Conservation (phyloP, 2,797 vertebrate genomes). For the Cuculus canorus region DNA sequence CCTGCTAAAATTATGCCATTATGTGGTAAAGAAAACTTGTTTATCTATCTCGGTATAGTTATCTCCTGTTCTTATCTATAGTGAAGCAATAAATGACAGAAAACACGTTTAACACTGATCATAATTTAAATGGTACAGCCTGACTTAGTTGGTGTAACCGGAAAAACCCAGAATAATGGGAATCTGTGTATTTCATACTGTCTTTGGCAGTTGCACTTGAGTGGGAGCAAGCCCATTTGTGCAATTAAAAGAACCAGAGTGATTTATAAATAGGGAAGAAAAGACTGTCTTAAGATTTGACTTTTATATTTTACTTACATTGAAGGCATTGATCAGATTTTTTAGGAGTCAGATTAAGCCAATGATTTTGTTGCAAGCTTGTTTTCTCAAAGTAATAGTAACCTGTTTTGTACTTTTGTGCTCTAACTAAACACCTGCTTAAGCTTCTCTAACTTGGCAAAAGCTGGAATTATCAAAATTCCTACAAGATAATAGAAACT, state of each 20-base stretch:
- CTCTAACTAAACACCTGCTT: constrained; percentile 62
- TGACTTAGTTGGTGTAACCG: background rate
- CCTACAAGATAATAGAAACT: background rate
- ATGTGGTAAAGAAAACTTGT: background rate
- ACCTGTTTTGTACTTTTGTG: constrained; percentile 22
- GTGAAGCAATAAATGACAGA: background rate
- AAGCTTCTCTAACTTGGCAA: constrained; percentile 23
- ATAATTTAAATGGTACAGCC: background rate
- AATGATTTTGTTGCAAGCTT: constrained; percentile 45
- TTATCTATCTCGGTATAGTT: background rate
- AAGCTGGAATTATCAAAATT: background rate
- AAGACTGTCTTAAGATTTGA: background rate
- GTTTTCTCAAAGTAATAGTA: constrained; percentile 7
- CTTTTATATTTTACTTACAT: background rate
- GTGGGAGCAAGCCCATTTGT: background rate
- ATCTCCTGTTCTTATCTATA: background rate
- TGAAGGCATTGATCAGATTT: constrained; percentile 14
- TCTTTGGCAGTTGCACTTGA: background rate
- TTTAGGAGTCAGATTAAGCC: constrained; percentile 46
- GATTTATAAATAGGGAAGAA: background rate
- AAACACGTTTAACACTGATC: background rate
- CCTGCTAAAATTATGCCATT: background rate
- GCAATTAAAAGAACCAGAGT: background rate
- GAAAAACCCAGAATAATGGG: background rate
- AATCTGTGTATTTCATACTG: background rate